A percentile compares a stretch with the other conserved stretches of the same genome.
Conservation (phyloP, 1,140 invertebrate genomes). For the Drosophila pseudoobscura region DNA sequence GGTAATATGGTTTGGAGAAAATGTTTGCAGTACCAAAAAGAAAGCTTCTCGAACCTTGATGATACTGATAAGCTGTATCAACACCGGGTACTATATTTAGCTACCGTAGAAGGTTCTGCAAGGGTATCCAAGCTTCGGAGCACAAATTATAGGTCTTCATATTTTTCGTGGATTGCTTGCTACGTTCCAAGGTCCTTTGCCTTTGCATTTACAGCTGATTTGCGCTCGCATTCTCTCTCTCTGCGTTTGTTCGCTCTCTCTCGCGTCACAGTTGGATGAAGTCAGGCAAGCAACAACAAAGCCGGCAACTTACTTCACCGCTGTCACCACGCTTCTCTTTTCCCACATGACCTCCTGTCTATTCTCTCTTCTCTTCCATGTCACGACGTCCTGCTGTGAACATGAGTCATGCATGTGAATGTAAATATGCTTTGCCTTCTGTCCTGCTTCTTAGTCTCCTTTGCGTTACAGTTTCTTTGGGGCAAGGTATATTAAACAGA, state of each 20-base stretch:
- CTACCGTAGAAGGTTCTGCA: too few species aligned
- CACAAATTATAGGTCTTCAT: too few species aligned
- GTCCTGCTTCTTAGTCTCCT: slow-evolving; percentile 3
- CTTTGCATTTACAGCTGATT: slow-evolving; percentile 33
- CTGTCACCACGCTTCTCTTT: background rate
- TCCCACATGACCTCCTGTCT: background rate
- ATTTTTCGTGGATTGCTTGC: too few species aligned
- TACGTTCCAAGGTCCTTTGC: background rate
- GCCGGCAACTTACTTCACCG: slow-evolving; percentile 20
- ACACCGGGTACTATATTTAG: too few species aligned
- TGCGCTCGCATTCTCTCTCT: slow-evolving; percentile 1
- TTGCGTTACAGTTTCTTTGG: background rate
- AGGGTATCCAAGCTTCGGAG: too few species aligned
- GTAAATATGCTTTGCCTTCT: slow-evolving; percentile 20
- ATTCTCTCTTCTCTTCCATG: background rate
- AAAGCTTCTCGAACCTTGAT: too few species aligned
- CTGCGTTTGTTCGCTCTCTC: background rate
- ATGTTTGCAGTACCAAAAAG: slow-evolving; percentile 10
- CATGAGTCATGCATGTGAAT: slow-evolving; percentile 72
- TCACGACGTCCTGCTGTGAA: slow-evolving; percentile 34
- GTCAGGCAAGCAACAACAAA: slow-evolving; percentile 22
- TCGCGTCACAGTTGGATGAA: too few species aligned
- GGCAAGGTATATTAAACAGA: background rate
- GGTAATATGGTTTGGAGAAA: too few species aligned
- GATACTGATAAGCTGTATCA: too few species aligned